Evolutionary conservation across 2,888 invertebrate genomes (phyloP).

Genomic region (Kryphioiulus occultus): DNA sequence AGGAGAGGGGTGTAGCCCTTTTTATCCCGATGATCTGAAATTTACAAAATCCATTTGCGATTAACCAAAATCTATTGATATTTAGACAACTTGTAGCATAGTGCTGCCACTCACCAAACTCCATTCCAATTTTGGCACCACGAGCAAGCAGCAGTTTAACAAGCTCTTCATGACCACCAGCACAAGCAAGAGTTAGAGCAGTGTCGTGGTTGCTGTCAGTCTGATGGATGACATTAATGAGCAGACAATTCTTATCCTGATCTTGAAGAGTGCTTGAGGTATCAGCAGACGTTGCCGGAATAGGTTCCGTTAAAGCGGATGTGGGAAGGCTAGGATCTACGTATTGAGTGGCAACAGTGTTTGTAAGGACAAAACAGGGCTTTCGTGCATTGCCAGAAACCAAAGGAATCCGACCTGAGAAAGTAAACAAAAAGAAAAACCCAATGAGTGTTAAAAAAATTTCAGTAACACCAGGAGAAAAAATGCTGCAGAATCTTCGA

Average conservation of each 20-base stretch:
- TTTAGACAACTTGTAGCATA: not conserved
- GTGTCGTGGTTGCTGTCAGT: conserved; percentile 99
- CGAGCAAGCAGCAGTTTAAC: conserved; percentile 89
- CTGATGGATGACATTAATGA: conserved; percentile 89
- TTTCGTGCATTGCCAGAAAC: conserved; percentile 52
- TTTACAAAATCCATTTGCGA: not conserved
- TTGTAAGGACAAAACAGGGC: conserved; percentile 49
- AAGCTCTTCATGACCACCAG: conserved; percentile 95
- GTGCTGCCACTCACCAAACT: conserved; percentile 27
- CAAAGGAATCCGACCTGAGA: conserved; percentile 54
- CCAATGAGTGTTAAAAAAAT: not conserved
- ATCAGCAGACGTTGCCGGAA: conserved; percentile 56
- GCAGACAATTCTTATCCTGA: conserved; percentile 54
- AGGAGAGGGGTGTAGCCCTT: conserved; percentile 98
- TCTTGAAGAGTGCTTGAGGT: conserved; percentile 56
- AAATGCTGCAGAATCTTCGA: too few species aligned
- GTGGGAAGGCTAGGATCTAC: conserved; percentile 53
- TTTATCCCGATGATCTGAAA: conserved; percentile 91
- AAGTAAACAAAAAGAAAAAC: not conserved
- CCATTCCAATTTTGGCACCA: conserved; percentile 82
- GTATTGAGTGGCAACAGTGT: conserved; percentile 55
- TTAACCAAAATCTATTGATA: too few species aligned
- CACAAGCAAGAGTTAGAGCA: conserved; percentile 95
- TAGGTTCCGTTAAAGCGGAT: conserved; percentile 53
- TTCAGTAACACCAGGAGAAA: not conserved